Base-by-base conservation (phyloP, 2,888 invertebrate genomes). In the Asteroscopus sphinx region DNA sequence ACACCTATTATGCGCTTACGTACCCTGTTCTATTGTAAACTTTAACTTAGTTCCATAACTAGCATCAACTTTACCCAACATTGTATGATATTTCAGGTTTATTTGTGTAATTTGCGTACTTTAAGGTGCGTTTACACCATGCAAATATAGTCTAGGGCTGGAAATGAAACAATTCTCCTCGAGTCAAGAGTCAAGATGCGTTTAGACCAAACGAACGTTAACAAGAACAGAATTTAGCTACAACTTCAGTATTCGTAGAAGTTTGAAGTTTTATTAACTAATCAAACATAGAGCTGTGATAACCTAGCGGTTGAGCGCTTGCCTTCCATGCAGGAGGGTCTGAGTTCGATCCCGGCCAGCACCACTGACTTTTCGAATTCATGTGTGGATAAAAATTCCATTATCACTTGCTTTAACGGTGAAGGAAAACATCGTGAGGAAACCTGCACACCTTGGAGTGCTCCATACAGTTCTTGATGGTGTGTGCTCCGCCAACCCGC, bases 11-110 rank as follows among this genome's bases (percentile, higher is more conserved):
- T 47, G 28, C 45, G 11, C 32, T 59, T 48, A 52, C 40, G 16
- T 35, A 49, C 21, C 33, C 45, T 46, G 32, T 42, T 26, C 28
- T 37, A 49, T 37, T 47, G 42, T 40, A 39, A 64, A 45, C 40
- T 56, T 52, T 51, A 52, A 45, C 17, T 52, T 37, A 53, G 55
- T 55, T 55, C 8, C 16, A 4, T 44, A 64, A 68, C 68, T 46
- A 37, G 48, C 30, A 45, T 41, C 6, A 41, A 54, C 44, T 51
- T 48, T 7, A 30, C 32, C 44, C 21, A 21, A 49, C 56, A 57
- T 47, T 62, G 42, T 39, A 47, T 57, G 47, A 51, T 40, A 53
- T 33, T 36, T 30, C 42, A 47, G 42, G 40, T 52, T 67, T 53
- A 46, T 49, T 55, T 42, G 12, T 39, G 42, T 33, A 49, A 60